phyloP scores from a whole-genome alignment of 2,888 invertebrate genomes.

The Trypoxylon attenuatum region DNA sequence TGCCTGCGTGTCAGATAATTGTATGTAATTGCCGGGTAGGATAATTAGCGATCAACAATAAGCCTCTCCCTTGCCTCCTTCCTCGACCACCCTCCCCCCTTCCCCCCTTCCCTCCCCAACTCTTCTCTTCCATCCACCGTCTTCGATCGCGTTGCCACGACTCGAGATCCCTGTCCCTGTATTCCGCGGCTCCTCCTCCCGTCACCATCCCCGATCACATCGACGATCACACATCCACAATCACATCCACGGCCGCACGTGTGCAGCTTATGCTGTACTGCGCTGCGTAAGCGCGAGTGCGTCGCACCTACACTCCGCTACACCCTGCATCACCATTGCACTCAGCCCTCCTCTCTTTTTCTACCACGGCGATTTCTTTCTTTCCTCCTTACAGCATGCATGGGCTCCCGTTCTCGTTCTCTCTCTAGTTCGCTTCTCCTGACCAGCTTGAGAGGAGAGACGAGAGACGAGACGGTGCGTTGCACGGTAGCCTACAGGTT shows the following conservation, averaged over 20 bases:
- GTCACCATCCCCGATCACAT: slow-evolving; percentile 4
- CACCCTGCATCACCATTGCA: slow-evolving; percentile 6
- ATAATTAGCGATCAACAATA: slow-evolving; percentile 74
- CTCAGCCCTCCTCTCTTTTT: background rate
- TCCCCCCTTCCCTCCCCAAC: slow-evolving; percentile 12
- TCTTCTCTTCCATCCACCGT: background rate
- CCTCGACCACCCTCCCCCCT: slow-evolving; percentile 13
- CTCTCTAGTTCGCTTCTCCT: background rate
- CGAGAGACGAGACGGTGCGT: slow-evolving; percentile 29
- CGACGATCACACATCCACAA: slow-evolving; percentile 5
- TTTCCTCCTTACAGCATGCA: background rate
- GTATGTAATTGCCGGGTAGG: slow-evolving; percentile 69
- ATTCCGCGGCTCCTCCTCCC: slow-evolving; percentile 9
- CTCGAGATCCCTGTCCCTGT: slow-evolving; percentile 5
- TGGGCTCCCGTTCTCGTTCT: slow-evolving; percentile 1
- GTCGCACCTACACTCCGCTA: slow-evolving; percentile 28
- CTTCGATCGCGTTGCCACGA: background rate
- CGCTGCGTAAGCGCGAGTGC: slow-evolving; percentile 8
- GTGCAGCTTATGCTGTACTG: slow-evolving; percentile 27
- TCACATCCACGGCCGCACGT: slow-evolving; percentile 21
- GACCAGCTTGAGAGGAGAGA: slow-evolving; percentile 1
- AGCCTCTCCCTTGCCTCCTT: slow-evolving; percentile 45
- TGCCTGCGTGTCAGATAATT: slow-evolving; percentile 71
- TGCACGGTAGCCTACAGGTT: slow-evolving; percentile 55
- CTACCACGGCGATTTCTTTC: too few species aligned